phyloP scores from a whole-genome alignment of 2,888 invertebrate species.

The Marronus borbonicus region DNA sequence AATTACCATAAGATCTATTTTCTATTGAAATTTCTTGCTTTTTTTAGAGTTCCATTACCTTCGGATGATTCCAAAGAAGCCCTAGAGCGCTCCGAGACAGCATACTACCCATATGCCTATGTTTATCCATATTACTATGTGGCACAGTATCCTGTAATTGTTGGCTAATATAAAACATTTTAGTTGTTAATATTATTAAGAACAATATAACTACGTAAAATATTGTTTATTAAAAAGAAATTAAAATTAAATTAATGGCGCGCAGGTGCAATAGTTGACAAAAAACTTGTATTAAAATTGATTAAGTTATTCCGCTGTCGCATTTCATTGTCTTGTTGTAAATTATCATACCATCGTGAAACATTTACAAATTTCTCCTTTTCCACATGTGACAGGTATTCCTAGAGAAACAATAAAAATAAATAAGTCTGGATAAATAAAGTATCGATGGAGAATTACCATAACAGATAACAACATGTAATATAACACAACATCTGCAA shows the following conservation, averaged over 20 bases:
- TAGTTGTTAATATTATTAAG: neutral
- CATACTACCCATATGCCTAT: slow-evolving; percentile 55
- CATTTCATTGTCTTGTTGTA: slow-evolving; percentile 80
- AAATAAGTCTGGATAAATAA: neutral
- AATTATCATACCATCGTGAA: slow-evolving; percentile 85
- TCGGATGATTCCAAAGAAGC: slow-evolving; percentile 49
- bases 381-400: slow-evolving; percentile 75
- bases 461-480: slow-evolving; percentile 78
- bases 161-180: slow-evolving; percentile 49
- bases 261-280: slow-evolving; percentile 61
- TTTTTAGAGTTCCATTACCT: slow-evolving; percentile 23
- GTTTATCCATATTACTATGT: slow-evolving; percentile 53
- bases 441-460: slow-evolving; percentile 70
- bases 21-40: neutral
- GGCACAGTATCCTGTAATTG: slow-evolving; percentile 51
- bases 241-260: slow-evolving; percentile 57
- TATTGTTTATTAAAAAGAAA: slow-evolving; percentile 25
- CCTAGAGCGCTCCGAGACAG: slow-evolving; percentile 55
- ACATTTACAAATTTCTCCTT: slow-evolving; percentile 80
- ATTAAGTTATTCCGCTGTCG: slow-evolving; percentile 72
- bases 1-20: no score
- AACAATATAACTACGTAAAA: slow-evolving; percentile 25
- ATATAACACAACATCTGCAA: slow-evolving; percentile 81
- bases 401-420: slow-evolving; percentile 72
- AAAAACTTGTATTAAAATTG: slow-evolving; percentile 70